Evolutionary conservation across 2,113 vertebrate genomes (phyloP), one percentile per base, ranked within the genome.

Genomic region (Pygoscelis adeliae): DNA sequence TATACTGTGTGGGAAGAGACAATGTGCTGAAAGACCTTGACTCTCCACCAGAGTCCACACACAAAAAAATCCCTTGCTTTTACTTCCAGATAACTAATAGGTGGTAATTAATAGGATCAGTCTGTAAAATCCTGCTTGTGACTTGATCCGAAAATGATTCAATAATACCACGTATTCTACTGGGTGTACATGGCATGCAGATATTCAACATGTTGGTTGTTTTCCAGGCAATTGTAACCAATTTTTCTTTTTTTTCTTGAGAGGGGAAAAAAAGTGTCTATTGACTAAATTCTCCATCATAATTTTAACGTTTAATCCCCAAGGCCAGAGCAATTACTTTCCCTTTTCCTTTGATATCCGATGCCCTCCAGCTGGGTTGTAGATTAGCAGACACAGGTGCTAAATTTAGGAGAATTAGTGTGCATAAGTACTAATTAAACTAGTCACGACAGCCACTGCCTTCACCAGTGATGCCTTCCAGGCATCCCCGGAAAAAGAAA

Each of bases 331-430:
- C 50, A 77, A 89, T 87, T 82, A 84, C 52, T 84, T 95, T 83
- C 50, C 40, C 14, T 89, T 93, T 95, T 42, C 47, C 40, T 81
- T 80, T 72, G 20, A 90, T 89, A 71, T 47, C 52, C 3, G 5
- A 66, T 80, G 65, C n/a, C 62, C 50, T 95, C 73, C 80, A 89
- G 77, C 73, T 77, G 27, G 27, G 25, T 65, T 65, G 66, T n/a
- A 87, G 38, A 92, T 92, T 89, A 89, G 73, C 63, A 71, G 74
- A 71, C 73, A 36, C 11, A 73, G 62, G 76, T 87, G 58, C 55
- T 89, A 93, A 89, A 78, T 91, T 96, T 93, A 92, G 91, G 55
- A 90, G 83, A 92, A 94, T 53, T 42, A 61, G 38, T 46, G 65
- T 71, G 52, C 13, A n/a, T 82, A 87, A 66, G 23, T 56, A 79